Base-by-base conservation (phyloP, 2,888 invertebrate genomes). In the Deilephila elpenor region DNA sequence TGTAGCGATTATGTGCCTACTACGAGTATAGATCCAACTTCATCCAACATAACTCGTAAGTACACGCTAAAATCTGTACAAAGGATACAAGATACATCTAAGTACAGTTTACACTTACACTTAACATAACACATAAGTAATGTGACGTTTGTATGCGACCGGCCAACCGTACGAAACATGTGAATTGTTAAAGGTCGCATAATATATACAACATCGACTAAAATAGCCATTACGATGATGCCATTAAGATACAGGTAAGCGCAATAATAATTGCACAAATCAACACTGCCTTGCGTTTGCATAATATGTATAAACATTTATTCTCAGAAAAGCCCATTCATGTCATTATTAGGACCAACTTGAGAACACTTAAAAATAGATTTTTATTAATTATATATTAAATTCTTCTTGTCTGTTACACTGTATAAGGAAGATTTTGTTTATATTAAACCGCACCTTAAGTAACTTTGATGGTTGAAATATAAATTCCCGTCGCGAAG, bases 171-270 rank as follows among this genome's bases (percentile, higher is more conserved):
- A 64, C 73, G 20, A 70, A 67, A 67, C 51, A 74, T 74, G 71
- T 59, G 71, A 74, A 71, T 74, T 71, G 59, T 73, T 76, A 75
- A 74, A 81, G 75, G 81, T 78, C 76, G 76, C 51, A 74, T 73
- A 72, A 72, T 37, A 73, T 53, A 72, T 76, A 81, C 77, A 73
- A 76, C 83, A 85, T 84, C 84, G 85, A 84, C 84, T 72, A 82
- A 86, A 87, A 88, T 87, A 87, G 80, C 81, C 75, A 78, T 78
- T 74, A 78, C 76, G 81, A 78, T 86, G 83, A 85, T 84, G 84
- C 80, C 81, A 85, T 82, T 82, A 78, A 78, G 79, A 81, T 78
- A 80, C 77, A 74, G 74, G 74, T 77, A 17, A 37, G 67, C 25
- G 51, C 20, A 44, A 51, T 25, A 20, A 67, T 67, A 67, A 67